Conservation (phyloP, 2,888 invertebrate species). For the Troides oblongomaculatus region DNA sequence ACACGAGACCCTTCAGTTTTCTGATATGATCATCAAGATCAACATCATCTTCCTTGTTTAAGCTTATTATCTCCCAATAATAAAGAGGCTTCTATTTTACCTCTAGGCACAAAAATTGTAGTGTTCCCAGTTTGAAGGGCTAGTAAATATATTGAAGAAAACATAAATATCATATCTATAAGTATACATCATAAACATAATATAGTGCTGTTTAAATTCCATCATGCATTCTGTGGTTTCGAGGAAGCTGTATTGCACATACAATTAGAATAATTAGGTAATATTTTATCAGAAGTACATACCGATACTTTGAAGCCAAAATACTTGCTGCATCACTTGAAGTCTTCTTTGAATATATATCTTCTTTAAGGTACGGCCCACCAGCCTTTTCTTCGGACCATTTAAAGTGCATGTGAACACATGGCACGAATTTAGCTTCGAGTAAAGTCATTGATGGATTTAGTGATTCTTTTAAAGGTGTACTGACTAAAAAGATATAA, state of each 20-base stretch:
- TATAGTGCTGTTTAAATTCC: not conserved
- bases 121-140: not conserved
- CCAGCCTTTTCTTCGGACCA: slow-evolving; percentile 60
- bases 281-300: slow-evolving; percentile 28
- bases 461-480: slow-evolving; percentile 89
- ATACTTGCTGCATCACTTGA: slow-evolving; percentile 84
- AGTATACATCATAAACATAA: not conserved
- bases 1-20: not conserved
- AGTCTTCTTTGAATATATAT: slow-evolving; percentile 81
- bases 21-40: too few relatives aligned
- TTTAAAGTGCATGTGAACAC: slow-evolving; percentile 87
- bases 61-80: too few relatives aligned
- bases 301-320: slow-evolving; percentile 85
- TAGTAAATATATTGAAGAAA: not conserved
- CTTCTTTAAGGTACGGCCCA: slow-evolving; percentile 77
- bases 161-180: not conserved
- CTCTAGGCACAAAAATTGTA: too few relatives aligned
- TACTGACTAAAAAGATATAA: slow-evolving; percentile 82
- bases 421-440: slow-evolving; percentile 88
- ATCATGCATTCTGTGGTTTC: too few relatives aligned
- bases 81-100: too few relatives aligned
- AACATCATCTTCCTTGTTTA: too few relatives aligned
- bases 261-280: not conserved
- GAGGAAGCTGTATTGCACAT: too few relatives aligned
- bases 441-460: slow-evolving; percentile 81